phyloP scores from a whole-genome alignment of 2,113 vertebrate genomes.

The Esox niger region DNA sequence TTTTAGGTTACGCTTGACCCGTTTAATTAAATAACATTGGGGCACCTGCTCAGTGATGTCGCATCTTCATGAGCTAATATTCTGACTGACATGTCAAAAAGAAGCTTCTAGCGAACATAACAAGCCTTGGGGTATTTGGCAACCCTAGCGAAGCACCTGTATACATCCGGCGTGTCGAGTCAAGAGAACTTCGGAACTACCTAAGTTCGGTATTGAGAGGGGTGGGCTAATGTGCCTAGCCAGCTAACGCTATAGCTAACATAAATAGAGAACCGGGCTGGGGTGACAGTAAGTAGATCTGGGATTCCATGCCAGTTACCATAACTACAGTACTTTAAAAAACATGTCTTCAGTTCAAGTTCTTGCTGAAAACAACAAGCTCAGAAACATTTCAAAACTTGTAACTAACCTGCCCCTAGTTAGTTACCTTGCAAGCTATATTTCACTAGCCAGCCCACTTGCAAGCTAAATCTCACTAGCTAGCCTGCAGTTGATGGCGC shows the following conservation, averaged over 20 bases:
- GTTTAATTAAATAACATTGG: too few relatives aligned
- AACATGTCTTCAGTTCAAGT: background rate
- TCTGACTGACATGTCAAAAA: background rate
- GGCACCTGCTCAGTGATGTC: background rate
- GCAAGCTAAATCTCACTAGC: background rate
- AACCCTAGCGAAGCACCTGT: background rate
- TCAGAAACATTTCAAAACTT: slow-evolving; percentile 10
- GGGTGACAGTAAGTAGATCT: background rate
- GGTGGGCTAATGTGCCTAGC: background rate
- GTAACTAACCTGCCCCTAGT: background rate
- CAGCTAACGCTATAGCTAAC: background rate
- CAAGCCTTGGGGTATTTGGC: background rate
- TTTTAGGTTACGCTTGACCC: background rate
- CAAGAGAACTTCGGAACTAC: background rate
- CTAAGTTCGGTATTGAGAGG: background rate
- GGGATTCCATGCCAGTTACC: background rate
- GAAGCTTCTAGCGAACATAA: background rate
- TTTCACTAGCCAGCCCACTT: background rate
- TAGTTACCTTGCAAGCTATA: background rate
- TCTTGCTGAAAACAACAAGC: background rate
- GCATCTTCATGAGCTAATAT: too few relatives aligned
- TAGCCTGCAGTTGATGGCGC: slow-evolving; percentile 29
- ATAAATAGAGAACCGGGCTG: background rate
- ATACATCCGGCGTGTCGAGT: background rate
- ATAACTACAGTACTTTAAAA: background rate